Evolutionary conservation across 2,113 vertebrate genomes (phyloP), one percentile per base, ranked within the genome.

Genomic region (Pelecanoides urinatrix): DNA sequence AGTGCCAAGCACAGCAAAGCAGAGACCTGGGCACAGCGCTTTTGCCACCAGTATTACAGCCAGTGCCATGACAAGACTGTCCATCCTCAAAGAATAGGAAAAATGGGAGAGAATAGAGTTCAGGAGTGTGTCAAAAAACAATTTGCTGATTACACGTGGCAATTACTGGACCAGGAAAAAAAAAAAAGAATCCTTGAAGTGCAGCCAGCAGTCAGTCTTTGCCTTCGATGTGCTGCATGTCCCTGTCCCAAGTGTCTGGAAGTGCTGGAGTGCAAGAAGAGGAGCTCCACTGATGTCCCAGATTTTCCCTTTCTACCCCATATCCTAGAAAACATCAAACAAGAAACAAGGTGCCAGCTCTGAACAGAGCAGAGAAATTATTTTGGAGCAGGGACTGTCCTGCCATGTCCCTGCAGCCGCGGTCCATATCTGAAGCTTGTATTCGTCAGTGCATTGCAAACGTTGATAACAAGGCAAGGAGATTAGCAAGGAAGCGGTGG

Each of bases 81-180:
- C 58, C n/a, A 34, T 72, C n/a, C 73, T 89, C 61, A 72, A 81
- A 84, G 45, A 86, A 40, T 27, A 58, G 65, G 55, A 63, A 83
- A 96, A 86, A 71, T 16, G 19, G 27, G 63, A 91, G 68, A 88
- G 34, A 65, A 55, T 7, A 38, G 49, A 70, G 62, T 50, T 81
- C 66, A 94, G 66, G 15, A 90, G 73, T 50, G 40, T 0, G 0
- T 77, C 21, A 3, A 58, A 92, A 94, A 95, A 42, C 45, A 76
- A 61, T 92, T 89, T 92, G 23, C 50, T 88, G 81, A 62, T 91
- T 96, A 62, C 26, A n/a, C 58, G 25, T 72, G 50, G 70, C 88
- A 91, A 16, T 92, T 91, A 87, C 74, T 92, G 77, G 76, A 91
- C 45, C 58, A 76, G 77, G 87, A 75, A 92, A 97, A 84, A 80